These are phyloP conservation scores for Pterostichus niger DNA, from an alignment of 2,888 invertebrate genomes.

Conservation along the genomic window DNA sequence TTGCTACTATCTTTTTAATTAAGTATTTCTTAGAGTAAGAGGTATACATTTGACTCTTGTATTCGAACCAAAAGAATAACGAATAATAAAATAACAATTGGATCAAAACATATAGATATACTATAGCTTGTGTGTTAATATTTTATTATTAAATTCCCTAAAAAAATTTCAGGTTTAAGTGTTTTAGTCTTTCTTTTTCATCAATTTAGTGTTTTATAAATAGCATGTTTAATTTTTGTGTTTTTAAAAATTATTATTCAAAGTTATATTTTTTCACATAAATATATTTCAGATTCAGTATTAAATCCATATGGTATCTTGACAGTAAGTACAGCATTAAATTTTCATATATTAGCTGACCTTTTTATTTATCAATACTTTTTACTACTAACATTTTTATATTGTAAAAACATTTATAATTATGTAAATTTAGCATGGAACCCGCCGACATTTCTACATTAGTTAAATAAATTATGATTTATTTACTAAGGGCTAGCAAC, in stretches of 20 bases:
- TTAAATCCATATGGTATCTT: conserved; percentile 41
- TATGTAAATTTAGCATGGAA: conserved; percentile 13
- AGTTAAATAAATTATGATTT: conserved; percentile 29
- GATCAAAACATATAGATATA: conserved; percentile 47
- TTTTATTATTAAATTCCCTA: conserved; percentile 61
- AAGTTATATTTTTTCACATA: conserved; percentile 47
- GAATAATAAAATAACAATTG: conserved; percentile 56
- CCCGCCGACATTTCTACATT: neutral
- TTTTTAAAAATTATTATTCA: conserved; percentile 23
- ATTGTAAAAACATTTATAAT: conserved; percentile 6
- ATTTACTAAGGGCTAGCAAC: conserved; percentile 58
- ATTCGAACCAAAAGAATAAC: conserved; percentile 31
- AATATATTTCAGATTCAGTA: conserved; percentile 55
- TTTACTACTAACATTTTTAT: conserved; percentile 45
- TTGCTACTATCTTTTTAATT: neutral
- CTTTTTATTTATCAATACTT: neutral
- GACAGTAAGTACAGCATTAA: conserved; percentile 62
- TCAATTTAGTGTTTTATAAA: conserved; percentile 2
- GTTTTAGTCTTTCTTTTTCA: conserved; percentile 21
- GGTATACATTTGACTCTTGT: conserved; percentile 48
- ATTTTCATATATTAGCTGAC: conserved; percentile 55
- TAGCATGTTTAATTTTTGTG: conserved; percentile 23
- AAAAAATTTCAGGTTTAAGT: conserved; percentile 54
- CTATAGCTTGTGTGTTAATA: conserved; percentile 47
- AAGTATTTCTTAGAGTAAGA: conserved; percentile 44